Base-by-base conservation (phyloP, 2,888 invertebrate genomes). In the Erebia epiphron region DNA sequence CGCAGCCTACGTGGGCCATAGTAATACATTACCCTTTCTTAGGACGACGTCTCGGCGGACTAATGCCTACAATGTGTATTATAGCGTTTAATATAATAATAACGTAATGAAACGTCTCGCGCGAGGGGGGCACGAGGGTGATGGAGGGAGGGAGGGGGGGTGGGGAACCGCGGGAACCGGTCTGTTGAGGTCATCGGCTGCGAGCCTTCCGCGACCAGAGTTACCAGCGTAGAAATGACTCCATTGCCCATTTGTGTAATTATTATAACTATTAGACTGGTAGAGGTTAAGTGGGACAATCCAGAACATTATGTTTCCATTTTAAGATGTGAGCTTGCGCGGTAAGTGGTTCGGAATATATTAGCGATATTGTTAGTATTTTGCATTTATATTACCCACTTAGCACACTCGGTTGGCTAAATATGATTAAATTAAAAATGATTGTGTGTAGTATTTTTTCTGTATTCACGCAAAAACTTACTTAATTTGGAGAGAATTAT, bases 51-150 rank as follows among this genome's bases (percentile, higher is more conserved):
- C 86, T 84, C 83, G 82, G 79, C 84, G 83, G 86, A 87, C 91
- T 91, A 92, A 92, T 91, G 89, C 90, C 86, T 87, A 91, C 92
- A 92, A 90, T 90, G 91, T 92, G 91, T 90, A 92, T 90, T 91
- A 92, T 88, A 92, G 90, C 91, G 90, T 92, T 93, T 92, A 93
- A 92, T 93, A 93, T 92, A 92, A 93, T 93, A 93, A 93, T 93
- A 93, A 91, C 89, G 92, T 93, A 93, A 93, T 93, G 93, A 93
- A 93, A 91, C 90, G 91, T 89, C 91, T 91, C 86, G 86, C 83
- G 83, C 78, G 83, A 79, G 80, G 86, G 82, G 82, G 78, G 81
- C 77, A 78, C 81, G 73, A 81, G 79, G 76, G 78, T 69, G 79
- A 79, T 80, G 81, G 81, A 74, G 76, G 81, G 82, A 80, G 73